phyloP scores from a whole-genome alignment of 2,888 invertebrate species.

The Hirtodrosophila histrioides region DNA sequence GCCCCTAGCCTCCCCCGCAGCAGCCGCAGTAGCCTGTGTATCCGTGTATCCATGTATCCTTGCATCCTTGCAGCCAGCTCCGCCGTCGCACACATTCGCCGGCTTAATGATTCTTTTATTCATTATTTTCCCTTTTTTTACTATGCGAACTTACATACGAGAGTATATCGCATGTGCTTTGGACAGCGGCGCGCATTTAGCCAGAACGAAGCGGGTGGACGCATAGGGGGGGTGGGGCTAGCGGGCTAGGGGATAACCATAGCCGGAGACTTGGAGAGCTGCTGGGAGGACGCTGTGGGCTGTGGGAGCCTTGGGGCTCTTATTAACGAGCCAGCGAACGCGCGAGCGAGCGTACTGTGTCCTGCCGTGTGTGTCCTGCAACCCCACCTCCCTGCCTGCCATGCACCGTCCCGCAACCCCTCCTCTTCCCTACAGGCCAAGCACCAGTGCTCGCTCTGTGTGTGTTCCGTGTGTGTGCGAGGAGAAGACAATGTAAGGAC shows the following conservation, averaged over 20 bases:
- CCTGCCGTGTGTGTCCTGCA: slow-evolving; percentile 54
- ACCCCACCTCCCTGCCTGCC: not conserved
- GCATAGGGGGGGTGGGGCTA: not conserved
- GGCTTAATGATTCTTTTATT: slow-evolving; percentile 81
- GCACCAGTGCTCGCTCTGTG: not conserved
- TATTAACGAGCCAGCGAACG: slow-evolving; percentile 77
- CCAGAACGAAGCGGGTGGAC: slow-evolving; percentile 44
- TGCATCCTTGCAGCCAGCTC: slow-evolving; percentile 29
- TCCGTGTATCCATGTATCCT: slow-evolving; percentile 5
- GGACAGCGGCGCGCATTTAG: slow-evolving; percentile 75
- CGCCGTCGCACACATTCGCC: slow-evolving; percentile 56
- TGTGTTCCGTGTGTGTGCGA: slow-evolving; percentile 21
- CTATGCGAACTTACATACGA: slow-evolving; percentile 2
- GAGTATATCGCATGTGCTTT: slow-evolving; percentile 58
- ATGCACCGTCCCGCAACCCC: too few species aligned
- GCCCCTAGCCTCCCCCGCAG: slow-evolving; percentile 7
- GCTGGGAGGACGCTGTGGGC: slow-evolving; percentile 16
- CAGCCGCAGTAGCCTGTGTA: slow-evolving; percentile 23
- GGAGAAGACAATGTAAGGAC: slow-evolving; percentile 71
- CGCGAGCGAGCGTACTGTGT: slow-evolving; percentile 57
- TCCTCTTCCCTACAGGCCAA: not conserved
- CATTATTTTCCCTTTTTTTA: slow-evolving; percentile 66
- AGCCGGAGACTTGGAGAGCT: slow-evolving; percentile 14
- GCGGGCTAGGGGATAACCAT: slow-evolving; percentile 25
- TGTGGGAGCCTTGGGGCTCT: slow-evolving; percentile 59